phyloP scores from a whole-genome alignment of 2,888 invertebrate species.

The Plebejus anna region DNA sequence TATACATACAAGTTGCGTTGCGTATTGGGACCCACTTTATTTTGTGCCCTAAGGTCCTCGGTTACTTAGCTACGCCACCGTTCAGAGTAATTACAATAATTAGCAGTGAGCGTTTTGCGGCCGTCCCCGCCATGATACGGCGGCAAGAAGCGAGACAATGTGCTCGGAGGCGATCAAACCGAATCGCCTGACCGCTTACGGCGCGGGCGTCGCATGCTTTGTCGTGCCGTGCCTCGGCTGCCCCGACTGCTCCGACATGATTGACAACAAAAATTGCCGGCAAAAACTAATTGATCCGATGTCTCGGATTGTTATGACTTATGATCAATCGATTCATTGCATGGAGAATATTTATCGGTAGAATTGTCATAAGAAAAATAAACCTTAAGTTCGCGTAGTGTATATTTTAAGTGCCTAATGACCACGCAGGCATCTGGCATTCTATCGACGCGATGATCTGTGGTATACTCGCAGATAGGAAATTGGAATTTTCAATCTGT shows the following conservation, averaged over 20 bases:
- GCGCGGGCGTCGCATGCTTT: not conserved
- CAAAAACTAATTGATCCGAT: conserved; percentile 14
- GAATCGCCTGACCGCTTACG: not conserved
- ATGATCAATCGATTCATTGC: not conserved
- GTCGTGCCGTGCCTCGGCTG: not conserved
- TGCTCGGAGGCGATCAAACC: conserved; percentile 20
- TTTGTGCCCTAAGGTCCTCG: not conserved
- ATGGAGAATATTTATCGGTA: too few species aligned
- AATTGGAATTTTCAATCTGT: not conserved
- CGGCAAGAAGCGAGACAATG: conserved; percentile 24
- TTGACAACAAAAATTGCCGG: conserved; percentile 11
- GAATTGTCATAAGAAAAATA: too few species aligned
- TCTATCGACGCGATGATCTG: too few species aligned
- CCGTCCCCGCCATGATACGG: conserved; percentile 19
- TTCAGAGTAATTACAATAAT: conserved; percentile 22
- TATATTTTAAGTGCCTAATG: too few species aligned
- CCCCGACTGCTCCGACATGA: not conserved
- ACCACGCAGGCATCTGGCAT: too few species aligned
- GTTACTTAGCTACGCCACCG: not conserved
- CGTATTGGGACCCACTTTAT: not conserved
- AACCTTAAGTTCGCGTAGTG: too few species aligned
- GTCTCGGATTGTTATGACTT: not conserved
- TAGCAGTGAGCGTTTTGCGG: not conserved
- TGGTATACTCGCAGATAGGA: too few species aligned
- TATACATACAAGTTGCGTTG: not conserved